phyloP scores from a whole-genome alignment of 2,888 invertebrate genomes.

The Tineola bisselliella region DNA sequence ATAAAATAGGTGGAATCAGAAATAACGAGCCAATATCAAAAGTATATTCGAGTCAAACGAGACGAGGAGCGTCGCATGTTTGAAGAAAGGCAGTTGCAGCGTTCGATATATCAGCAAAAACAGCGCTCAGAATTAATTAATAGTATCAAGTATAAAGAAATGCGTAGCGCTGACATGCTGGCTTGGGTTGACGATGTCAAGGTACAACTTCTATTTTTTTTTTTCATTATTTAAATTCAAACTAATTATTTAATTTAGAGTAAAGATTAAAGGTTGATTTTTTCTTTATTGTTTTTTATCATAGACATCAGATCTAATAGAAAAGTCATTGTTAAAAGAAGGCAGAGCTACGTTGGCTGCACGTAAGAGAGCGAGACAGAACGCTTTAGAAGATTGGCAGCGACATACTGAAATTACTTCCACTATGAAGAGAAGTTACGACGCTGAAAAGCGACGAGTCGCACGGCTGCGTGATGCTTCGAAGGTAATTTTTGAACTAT shows the following conservation, averaged over 20 bases:
- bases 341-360: slow-evolving; percentile 38
- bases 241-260: no score
- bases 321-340: slow-evolving; percentile 37
- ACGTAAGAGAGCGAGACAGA: slow-evolving; percentile 31
- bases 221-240: no score
- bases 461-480: slow-evolving; percentile 37
- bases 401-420: slow-evolving; percentile 29
- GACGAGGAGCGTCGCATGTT: slow-evolving; percentile 45
- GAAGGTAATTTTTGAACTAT: slow-evolving; percentile 26
- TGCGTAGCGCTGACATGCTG: slow-evolving; percentile 30
- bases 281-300: not conserved
- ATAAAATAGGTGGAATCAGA: slow-evolving; percentile 51
- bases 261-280: not conserved
- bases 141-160: slow-evolving; percentile 41
- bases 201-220: slow-evolving; percentile 24
- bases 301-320: slow-evolving; percentile 34
- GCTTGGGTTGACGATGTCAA: slow-evolving; percentile 39
- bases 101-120: slow-evolving; percentile 29
- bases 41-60: slow-evolving; percentile 49
- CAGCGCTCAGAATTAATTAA: slow-evolving; percentile 29
- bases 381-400: slow-evolving; percentile 31
- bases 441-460: slow-evolving; percentile 30
- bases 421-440: slow-evolving; percentile 28
- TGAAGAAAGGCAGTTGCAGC: slow-evolving; percentile 43
- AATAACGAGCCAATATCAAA: slow-evolving; percentile 50